Conservation (phyloP, 1,140 invertebrate species). For the Harlomillsia oculata region DNA sequence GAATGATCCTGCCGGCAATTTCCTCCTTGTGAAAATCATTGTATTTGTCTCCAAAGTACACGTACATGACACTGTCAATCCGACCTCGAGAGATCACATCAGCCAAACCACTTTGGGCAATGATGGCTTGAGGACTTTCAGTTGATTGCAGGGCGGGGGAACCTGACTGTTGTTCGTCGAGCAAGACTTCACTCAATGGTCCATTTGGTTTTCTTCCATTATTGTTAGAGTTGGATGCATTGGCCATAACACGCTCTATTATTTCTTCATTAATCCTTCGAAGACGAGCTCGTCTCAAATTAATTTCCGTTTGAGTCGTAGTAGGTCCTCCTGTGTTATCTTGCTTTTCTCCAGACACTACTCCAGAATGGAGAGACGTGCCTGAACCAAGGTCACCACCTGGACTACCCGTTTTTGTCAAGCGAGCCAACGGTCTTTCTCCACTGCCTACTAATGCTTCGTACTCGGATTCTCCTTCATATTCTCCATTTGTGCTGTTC, state of each 20-base stretch:
- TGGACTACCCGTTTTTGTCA: too few species aligned
- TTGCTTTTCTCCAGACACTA: too few species aligned
- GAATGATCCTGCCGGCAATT: slow-evolving; percentile 34
- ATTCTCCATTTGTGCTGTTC: slow-evolving; percentile 5
- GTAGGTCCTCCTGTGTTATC: too few species aligned
- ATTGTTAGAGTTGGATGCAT: not conserved
- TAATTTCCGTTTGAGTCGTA: too few species aligned
- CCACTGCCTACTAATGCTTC: slow-evolving; percentile 1
- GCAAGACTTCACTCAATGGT: not conserved
- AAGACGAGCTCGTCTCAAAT: too few species aligned
- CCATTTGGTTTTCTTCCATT: not conserved
- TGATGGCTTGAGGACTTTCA: not conserved
- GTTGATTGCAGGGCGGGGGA: not conserved
- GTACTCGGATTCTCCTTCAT: slow-evolving; percentile 21
- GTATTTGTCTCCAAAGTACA: slow-evolving; percentile 45
- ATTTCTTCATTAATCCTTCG: too few species aligned
- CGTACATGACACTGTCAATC: slow-evolving; percentile 50
- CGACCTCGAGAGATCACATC: slow-evolving; percentile 35
- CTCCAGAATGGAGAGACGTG: too few species aligned
- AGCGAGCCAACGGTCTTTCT: too few species aligned
- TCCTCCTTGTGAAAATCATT: slow-evolving; percentile 35
- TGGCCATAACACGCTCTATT: not conserved
- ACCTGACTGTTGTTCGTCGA: not conserved
- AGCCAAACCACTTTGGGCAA: slow-evolving; percentile 16
- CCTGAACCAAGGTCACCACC: too few species aligned